Evolutionary conservation across 2,888 invertebrate genomes (phyloP).

Genomic region (Coronaproctus castanopsis): DNA sequence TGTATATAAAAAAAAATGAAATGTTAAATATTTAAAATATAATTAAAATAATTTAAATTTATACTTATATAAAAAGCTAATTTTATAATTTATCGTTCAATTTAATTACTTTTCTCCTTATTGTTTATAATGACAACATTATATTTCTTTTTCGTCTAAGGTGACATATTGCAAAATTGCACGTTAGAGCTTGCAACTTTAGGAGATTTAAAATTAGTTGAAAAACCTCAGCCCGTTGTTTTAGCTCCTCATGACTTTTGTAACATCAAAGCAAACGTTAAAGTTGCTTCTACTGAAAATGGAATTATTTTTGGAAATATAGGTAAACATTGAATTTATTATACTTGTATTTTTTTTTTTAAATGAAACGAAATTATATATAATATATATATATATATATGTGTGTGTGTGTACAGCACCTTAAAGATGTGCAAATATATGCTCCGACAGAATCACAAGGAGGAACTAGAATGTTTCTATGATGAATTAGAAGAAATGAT

Average conservation of each 20-base stretch:
- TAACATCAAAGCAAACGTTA: conserved; percentile 94
- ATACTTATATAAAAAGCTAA: too few species aligned
- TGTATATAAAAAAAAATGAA: too few species aligned
- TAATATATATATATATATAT: conserved; percentile 2
- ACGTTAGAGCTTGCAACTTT: conserved; percentile 92
- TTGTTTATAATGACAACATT: too few species aligned
- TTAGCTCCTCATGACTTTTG: conserved; percentile 93
- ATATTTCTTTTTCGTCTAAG: too few species aligned
- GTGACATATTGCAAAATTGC: conserved; percentile 93
- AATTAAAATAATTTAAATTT: too few species aligned
- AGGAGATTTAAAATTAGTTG: conserved; percentile 92
- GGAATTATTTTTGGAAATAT: conserved; percentile 99
- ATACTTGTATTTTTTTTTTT: background rate
- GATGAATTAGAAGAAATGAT: too few species aligned
- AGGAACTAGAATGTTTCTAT: too few species aligned
- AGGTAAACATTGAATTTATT: conserved; percentile 32
- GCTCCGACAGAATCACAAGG: too few species aligned
- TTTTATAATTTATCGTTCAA: too few species aligned
- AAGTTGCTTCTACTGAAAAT: conserved; percentile 98
- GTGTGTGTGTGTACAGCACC: conserved; percentile 10
- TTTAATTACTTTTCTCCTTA: too few species aligned
- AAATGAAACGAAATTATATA: background rate
- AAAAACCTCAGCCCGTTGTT: conserved; percentile 88
- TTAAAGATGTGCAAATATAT: conserved; percentile 4
- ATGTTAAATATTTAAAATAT: too few species aligned